Conservation (phyloP, 1,140 invertebrate species). For the Orchestia grillus region DNA sequence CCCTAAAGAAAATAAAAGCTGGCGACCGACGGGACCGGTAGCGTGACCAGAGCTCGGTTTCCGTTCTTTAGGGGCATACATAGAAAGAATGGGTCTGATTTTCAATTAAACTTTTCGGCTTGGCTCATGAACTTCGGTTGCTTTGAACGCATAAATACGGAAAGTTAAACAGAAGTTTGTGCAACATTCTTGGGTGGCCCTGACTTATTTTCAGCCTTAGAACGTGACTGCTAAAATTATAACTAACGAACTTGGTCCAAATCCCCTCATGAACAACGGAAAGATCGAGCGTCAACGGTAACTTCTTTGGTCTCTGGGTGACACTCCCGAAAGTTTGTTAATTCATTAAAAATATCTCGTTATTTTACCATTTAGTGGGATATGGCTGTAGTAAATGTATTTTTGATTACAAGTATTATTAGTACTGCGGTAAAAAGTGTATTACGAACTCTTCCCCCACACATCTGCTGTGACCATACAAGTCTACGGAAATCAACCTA, state of each 20-base stretch:
- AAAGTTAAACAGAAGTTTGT: not conserved
- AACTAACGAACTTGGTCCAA: not conserved
- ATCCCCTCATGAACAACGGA: not conserved
- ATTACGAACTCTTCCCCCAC: too few relatives aligned
- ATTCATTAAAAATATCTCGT: too few relatives aligned
- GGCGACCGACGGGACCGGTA: not conserved
- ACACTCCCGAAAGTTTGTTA: too few relatives aligned
- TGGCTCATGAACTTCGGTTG: not conserved
- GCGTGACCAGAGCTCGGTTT: not conserved
- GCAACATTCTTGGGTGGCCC: not conserved
- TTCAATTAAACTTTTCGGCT: constrained; percentile 1
- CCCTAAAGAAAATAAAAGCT: not conserved
- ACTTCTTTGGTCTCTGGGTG: too few relatives aligned
- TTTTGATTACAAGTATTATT: too few relatives aligned
- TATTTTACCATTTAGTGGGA: too few relatives aligned
- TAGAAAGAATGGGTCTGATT: not conserved
- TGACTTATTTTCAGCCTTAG: not conserved
- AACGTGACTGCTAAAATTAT: not conserved
- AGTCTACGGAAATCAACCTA: too few relatives aligned
- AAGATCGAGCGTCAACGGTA: too few relatives aligned
- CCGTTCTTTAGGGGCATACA: not conserved
- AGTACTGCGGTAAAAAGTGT: too few relatives aligned
- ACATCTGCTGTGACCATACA: too few relatives aligned
- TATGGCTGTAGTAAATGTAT: too few relatives aligned
- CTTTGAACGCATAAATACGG: not conserved